phyloP scores from a whole-genome alignment of 2,797 vertebrate species.

The Siniperca undulata region DNA sequence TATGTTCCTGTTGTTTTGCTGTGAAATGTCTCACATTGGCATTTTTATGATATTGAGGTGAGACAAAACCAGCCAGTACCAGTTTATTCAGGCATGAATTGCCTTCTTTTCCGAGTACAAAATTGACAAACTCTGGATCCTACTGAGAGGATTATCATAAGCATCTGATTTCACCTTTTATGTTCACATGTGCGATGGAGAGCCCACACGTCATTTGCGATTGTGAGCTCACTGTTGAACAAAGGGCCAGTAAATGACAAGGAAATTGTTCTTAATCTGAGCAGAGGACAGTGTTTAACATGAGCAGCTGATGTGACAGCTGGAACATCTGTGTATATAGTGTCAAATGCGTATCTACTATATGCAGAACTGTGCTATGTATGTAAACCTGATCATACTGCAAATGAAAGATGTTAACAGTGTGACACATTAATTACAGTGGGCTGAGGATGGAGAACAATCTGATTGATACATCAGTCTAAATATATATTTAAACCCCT shows the following conservation, averaged over 20 bases:
- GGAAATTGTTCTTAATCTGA: not conserved
- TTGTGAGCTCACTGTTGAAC: not conserved
- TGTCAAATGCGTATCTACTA: not conserved
- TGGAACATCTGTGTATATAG: not conserved
- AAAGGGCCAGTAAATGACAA: not conserved
- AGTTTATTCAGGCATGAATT: not conserved
- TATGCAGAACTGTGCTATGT: not conserved
- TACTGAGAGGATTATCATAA: not conserved
- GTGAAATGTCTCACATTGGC: constrained; percentile 15
- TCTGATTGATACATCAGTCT: constrained; percentile 7
- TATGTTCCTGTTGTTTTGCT: constrained; percentile 21
- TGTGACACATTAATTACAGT: constrained; percentile 13
- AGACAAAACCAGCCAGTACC: not conserved
- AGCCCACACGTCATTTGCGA: not conserved
- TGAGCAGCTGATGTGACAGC: constrained; percentile 12
- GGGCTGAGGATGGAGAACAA: constrained; percentile 8
- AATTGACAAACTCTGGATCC: constrained; percentile 1
- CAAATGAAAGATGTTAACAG: not conserved
- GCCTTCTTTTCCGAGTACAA: not conserved
- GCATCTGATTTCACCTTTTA: not conserved
- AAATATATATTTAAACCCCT: constrained; percentile 21
- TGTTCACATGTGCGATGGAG: not conserved
- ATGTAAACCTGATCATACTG: constrained; percentile 4
- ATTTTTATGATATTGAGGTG: not conserved
- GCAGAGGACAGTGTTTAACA: not conserved